phyloP scores from a whole-genome alignment of 2,113 vertebrate genomes.

The Polypterus senegalus region DNA sequence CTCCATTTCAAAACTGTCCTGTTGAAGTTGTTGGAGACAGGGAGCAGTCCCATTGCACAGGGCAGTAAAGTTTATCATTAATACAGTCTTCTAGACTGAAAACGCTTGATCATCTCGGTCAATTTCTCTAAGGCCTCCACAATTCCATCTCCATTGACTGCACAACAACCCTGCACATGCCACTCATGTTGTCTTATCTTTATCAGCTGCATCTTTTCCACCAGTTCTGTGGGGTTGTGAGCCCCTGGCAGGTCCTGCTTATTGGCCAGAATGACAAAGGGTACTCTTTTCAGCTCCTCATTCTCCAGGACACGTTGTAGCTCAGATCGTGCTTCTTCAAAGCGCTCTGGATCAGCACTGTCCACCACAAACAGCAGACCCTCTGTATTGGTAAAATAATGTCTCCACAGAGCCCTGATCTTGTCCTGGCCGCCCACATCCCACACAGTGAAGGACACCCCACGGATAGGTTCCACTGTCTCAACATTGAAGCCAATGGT shows the following conservation, averaged over 20 bases:
- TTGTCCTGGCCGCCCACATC: conserved; percentile 16
- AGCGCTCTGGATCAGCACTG: conserved; percentile 17
- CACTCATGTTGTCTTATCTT: conserved; percentile 9
- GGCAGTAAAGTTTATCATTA: too few relatives aligned
- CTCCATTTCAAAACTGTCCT: too few relatives aligned
- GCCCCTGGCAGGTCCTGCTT: conserved; percentile 28
- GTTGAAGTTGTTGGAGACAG: too few relatives aligned
- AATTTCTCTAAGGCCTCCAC: conserved; percentile 7
- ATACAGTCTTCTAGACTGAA: too few relatives aligned
- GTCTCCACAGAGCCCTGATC: conserved; percentile 16
- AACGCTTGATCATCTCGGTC: too few relatives aligned
- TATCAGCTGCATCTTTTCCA: conserved; percentile 13
- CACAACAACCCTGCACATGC: conserved; percentile 26
- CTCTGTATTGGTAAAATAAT: conserved; percentile 18
- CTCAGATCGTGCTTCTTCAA: conserved; percentile 15
- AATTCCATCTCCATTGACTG: conserved; percentile 20
- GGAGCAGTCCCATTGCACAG: too few relatives aligned
- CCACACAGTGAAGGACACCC: conserved; percentile 23
- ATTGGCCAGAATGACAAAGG: conserved; percentile 24
- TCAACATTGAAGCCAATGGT: conserved; percentile 25
- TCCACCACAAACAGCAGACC: conserved; percentile 24
- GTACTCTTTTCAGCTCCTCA: conserved; percentile 16
- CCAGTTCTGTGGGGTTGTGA: conserved; percentile 12
- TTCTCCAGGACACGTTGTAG: conserved; percentile 9
- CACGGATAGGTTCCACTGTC: conserved; percentile 14